Base-by-base conservation (phyloP, 2,797 vertebrate species). In the Geotria australis region DNA sequence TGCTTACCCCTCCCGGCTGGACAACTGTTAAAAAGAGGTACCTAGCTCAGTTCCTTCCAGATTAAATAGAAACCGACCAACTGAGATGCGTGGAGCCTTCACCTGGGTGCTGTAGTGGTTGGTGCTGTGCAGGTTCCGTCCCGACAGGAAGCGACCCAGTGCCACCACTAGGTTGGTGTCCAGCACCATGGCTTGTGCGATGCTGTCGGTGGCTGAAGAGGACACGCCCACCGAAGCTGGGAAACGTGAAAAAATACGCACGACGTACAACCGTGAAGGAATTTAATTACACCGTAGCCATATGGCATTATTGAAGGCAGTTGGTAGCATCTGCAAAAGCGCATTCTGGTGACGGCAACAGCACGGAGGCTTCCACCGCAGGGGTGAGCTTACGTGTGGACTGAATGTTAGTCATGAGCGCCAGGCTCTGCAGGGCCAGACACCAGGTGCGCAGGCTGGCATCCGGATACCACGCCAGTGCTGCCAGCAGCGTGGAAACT, bases 391-490 rank as follows among this genome's bases (percentile, higher is more conserved):
- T 70, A 98, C 89, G 24, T 38, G 24, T 38, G 24, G 24, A 24
- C 24, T 83, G 77, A 86, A 98, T 96, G 72, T 98, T 98, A 60
- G 88, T 98, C 88, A 98, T 98, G 60, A 98, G 79, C 1, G 91
- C 85, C 63, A 98, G 77, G 62, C 84, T 94, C 69, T 94, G 91
- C 67, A 98, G 78, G 64, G 95, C 89, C 73, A 98, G 76, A 69
- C 91, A 98, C 91, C 91, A 98, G 0, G 85, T 94, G 65, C 85
- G 79, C 38, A 98, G 73, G 58, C 89, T 80, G 47, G 88, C 86
- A 67, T 86, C 96, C 59, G 89, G 89, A 70, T 94, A 86, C 91
- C 91, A 98, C 1, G 91, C 83, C 69, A 96, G 71, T 63, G 95
- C 83, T 0, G 83, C 83, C 56, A 98, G 76, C 74, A 95, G 94